phyloP scores from a whole-genome alignment of 2,888 invertebrate genomes.

The Cactoblastis cactorum region DNA sequence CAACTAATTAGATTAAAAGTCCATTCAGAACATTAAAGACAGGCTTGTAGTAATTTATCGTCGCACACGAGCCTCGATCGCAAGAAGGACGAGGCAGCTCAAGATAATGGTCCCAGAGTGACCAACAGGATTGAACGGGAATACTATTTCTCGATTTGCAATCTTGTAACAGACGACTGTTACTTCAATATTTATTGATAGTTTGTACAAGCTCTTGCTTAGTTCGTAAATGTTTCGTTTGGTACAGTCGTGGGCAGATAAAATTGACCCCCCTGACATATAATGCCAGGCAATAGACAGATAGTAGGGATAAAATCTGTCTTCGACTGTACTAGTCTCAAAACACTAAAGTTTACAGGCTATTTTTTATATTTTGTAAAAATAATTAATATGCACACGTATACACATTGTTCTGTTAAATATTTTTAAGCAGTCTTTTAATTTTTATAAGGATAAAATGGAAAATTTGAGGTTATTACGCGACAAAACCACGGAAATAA shows the following conservation, averaged over 20 bases:
- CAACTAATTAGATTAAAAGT: neutral
- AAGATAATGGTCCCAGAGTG: constrained; percentile 2
- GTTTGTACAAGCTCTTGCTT: neutral
- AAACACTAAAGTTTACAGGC: no score
- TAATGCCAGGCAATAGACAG: no score
- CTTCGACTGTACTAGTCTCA: no score
- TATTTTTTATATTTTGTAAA: no score
- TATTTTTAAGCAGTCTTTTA: no score
- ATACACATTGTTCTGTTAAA: no score
- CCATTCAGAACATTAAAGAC: neutral
- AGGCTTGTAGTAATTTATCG: neutral
- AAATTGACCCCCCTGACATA: no score
- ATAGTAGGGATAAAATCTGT: no score
- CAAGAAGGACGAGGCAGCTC: constrained; percentile 4
- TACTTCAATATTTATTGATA: neutral
- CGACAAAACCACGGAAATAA: no score
- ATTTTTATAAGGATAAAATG: no score
- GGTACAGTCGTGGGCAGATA: neutral
- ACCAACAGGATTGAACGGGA: neutral
- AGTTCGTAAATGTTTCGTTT: neutral
- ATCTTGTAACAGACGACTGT: neutral
- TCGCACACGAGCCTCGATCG: neutral
- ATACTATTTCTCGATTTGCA: constrained; percentile 1
- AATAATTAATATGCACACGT: no score
- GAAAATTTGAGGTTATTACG: no score